Evolutionary conservation across 1,140 invertebrate species (phyloP).

Genomic region (Gyrodactylus salaris): DNA sequence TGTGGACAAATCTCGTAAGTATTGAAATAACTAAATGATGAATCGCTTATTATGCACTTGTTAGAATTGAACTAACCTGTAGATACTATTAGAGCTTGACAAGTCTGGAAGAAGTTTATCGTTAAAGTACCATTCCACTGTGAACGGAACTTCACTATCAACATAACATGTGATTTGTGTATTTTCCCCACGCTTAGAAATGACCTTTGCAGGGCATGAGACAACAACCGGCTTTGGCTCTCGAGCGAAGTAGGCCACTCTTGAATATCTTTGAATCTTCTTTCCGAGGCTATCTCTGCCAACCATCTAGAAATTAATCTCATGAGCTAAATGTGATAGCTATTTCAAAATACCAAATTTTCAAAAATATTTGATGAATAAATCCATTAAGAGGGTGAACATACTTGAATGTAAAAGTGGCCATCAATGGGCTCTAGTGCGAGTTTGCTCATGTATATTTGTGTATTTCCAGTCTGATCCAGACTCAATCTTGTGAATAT

Average conservation of each 20-base stretch:
- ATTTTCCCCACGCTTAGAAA: constrained; percentile 12
- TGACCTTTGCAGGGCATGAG: constrained; percentile 14
- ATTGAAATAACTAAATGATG: too few species aligned
- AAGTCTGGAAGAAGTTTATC: constrained; percentile 8
- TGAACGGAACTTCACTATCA: constrained; percentile 24
- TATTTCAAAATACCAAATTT: background rate
- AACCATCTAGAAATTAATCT: too few species aligned
- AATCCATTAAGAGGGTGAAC: background rate
- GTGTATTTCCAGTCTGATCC: background rate
- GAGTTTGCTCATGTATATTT: background rate
- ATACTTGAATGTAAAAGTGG: constrained; percentile 3
- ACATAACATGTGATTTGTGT: constrained; percentile 22
- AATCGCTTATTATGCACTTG: too few species aligned
- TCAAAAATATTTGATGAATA: constrained; percentile 9
- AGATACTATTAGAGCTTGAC: background rate
- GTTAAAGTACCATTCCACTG: constrained; percentile 23
- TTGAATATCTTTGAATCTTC: constrained; percentile 14
- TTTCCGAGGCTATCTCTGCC: constrained; percentile 15
- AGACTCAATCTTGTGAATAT: background rate
- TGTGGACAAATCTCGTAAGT: too few species aligned
- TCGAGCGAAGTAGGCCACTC: constrained; percentile 15
- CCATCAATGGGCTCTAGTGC: background rate
- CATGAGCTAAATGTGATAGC: too few species aligned
- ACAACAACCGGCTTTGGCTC: constrained; percentile 14
- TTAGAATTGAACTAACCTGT: too few species aligned